Evolutionary conservation across 2,113 vertebrate genomes (phyloP), one percentile per base, ranked within the genome.

Genomic region (Carassius carassius): DNA sequence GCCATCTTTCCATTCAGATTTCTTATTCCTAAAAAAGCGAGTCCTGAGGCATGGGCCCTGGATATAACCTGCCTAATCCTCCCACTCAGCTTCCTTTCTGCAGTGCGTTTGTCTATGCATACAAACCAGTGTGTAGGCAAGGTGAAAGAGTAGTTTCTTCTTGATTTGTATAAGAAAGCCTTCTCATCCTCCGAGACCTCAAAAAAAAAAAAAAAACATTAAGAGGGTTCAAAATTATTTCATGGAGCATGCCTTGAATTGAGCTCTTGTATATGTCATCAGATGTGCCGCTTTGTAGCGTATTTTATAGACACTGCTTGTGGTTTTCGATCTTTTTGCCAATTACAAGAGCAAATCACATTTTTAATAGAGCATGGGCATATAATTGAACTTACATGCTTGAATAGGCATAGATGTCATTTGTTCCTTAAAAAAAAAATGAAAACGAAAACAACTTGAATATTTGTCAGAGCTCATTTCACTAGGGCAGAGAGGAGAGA

Each of bases 41-140:
- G 82, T 78, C 82, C 85, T 72, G 63, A 80, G 87, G 84, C 84
- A 8, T 41, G 74, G 72, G 84, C 81, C 82, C 78, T 81, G 85
- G 54, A 84, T 84, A 78, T 75, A 86, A 86, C 86, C 87, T 85
- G 84, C 82, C 73, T 74, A 82, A 78, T 75, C 87, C 84, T 84
- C 78, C 87, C 76, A 81, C 84, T 86, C 85, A 78, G 78, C 72
- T 81, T 86, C 73, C 49, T 70, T 76, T 81, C 54, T 65, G 11
- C 49, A 17, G 16, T 54, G 63, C 17, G 54, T 73, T 65, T 29
- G n/a, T 74, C 72, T 70, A 17, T 83, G 84, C 74, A 82, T 25
- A 79, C 74, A 76, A 81, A 60, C 35, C 17, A 87, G 76, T 82
- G 74, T 85, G 73, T 63, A 78, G 56, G 79, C 63, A 85, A 70